Conservation (phyloP, 2,797 vertebrate genomes). For the Sebastes itinus region DNA sequence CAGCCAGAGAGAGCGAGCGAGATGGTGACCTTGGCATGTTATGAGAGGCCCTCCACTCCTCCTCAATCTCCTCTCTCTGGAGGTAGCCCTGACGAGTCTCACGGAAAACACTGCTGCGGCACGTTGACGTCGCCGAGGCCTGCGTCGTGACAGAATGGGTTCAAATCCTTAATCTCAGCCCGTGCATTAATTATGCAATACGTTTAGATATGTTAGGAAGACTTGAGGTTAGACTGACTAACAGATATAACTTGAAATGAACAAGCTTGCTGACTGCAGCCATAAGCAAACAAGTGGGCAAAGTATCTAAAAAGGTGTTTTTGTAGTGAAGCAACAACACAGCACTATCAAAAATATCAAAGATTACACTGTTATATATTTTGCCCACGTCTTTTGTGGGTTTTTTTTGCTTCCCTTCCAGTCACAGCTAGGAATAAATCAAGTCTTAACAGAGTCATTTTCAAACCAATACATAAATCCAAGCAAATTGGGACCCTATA, state of each 20-base stretch:
- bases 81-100: slow-evolving; percentile 35
- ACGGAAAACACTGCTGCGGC: slow-evolving; percentile 28
- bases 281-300: not conserved
- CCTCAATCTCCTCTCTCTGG: slow-evolving; percentile 40
- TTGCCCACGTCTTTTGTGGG: not conserved
- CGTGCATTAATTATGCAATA: slow-evolving; percentile 39
- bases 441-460: not conserved
- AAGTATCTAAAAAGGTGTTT: not conserved
- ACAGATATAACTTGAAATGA: slow-evolving; percentile 4
- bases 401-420: not conserved
- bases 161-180: slow-evolving; percentile 40
- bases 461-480: slow-evolving; percentile 3
- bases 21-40: slow-evolving; percentile 57
- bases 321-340: not conserved
- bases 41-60: slow-evolving; percentile 47
- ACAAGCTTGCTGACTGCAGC: not conserved
- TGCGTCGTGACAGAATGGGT: slow-evolving; percentile 50
- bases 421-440: not conserved
- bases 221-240: no score
- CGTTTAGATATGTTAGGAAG: not conserved
- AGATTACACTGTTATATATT: not conserved
- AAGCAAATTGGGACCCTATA: not conserved
- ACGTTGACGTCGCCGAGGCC: not conserved
- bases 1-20: slow-evolving; percentile 10
- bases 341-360: slow-evolving; percentile 2